phyloP scores from a whole-genome alignment of 2,888 invertebrate species.

The Ochlodes sylvanus region DNA sequence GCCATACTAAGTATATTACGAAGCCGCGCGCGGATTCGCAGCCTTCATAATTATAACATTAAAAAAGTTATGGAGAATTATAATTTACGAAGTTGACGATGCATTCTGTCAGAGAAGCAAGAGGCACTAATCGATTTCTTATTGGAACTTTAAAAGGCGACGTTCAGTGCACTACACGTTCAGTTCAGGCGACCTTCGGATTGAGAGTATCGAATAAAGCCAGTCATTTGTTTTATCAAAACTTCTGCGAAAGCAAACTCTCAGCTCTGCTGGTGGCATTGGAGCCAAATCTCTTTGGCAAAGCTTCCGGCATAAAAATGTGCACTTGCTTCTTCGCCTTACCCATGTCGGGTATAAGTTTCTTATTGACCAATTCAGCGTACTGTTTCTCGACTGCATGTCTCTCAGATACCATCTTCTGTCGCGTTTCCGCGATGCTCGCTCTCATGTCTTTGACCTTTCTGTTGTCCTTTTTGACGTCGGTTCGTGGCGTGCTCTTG shows the following conservation, averaged over 20 bases:
- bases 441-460: slow-evolving; percentile 63
- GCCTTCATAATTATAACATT: no score
- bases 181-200: no score
- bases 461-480: slow-evolving; percentile 65
- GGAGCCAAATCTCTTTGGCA: slow-evolving; percentile 79
- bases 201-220: no score
- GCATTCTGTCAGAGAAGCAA: no score
- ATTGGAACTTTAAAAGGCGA: no score
- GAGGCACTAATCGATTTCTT: no score
- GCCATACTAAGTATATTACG: no score
- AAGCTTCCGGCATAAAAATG: slow-evolving; percentile 89
- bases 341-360: slow-evolving; percentile 70
- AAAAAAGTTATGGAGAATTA: no score
- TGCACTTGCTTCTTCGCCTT: slow-evolving; percentile 87
- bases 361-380: slow-evolving; percentile 73
- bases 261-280: slow-evolving; percentile 62
- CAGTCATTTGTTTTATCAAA: slow-evolving; percentile 16
- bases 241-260: slow-evolving; percentile 65
- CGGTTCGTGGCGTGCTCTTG: slow-evolving; percentile 67
- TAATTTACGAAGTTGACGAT: no score
- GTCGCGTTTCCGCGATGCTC: slow-evolving; percentile 68
- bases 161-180: no score
- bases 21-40: no score
- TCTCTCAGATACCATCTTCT: slow-evolving; percentile 69
- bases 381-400: slow-evolving; percentile 74